Base-by-base conservation (phyloP, 2,888 invertebrate genomes). In the Polydrusus tereticollis region DNA sequence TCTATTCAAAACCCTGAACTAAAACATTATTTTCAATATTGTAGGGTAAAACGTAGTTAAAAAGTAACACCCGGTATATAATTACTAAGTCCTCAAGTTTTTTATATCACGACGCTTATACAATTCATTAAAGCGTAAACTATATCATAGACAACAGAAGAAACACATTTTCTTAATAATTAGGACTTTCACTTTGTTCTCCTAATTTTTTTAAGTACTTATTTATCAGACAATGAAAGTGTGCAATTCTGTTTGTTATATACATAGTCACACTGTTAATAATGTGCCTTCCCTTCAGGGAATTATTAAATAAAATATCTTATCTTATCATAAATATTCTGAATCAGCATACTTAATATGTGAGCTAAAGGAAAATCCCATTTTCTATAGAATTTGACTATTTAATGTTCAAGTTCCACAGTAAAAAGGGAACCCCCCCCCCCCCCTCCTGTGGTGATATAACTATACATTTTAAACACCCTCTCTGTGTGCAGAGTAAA, bases 211-310 rank as follows among this genome's bases (percentile, higher is more conserved):
- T 55, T 18, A 55, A 55, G 16, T 14, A 0, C 1, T 10, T 55
- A 55, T 26, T 29, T 29, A 29, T 29, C 29, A 55, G 7, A 55
- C 52, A 55, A 55, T 55, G 29, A 55, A 55, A 55, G 52, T 55
- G 52, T 18, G 29, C 18, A 26, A 33, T 55, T 55, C 10, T 55
- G 29, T 55, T 55, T 55, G 52, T 55, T 55, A 29, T 29, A 16
- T 1, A 18, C 29, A n/a, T n/a, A n/a, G n/a, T n/a, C n/a, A 1
- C 29, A 16, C 23, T 33, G 2, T n/a, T 55, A 29, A 29, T 55
- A 10, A 55, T 55, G 10, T 33, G 29, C 16, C 3, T n/a, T n/a
- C n/a, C n/a, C n/a, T 55, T 55, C 10, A 14, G 52, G 18, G 10
- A 52, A 55, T 47, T 18, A 2, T 23, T 29, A 3, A 33, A 2